A percentile compares a stretch with the other conserved stretches of the same genome.
These are phyloP conservation scores for Dynastes maya DNA, from an alignment of 2,888 invertebrate species.

Conservation along the genomic window DNA sequence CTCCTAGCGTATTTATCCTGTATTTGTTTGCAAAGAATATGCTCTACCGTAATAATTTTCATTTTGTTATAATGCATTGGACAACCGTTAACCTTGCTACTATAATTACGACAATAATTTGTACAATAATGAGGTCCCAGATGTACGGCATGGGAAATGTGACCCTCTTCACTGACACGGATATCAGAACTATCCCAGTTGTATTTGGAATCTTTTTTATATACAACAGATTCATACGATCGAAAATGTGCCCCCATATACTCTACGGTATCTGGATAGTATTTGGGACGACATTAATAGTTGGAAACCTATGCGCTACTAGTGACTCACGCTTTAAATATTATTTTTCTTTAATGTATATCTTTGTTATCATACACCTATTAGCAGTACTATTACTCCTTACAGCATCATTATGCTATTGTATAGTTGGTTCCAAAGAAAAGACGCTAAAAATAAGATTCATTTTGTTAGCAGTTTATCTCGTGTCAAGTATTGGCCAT, in stretches of 20 bases:
- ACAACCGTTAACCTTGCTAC: not conserved
- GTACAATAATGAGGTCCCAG: not conserved
- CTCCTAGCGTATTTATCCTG: not conserved
- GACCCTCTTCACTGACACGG: not conserved
- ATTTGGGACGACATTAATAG: not conserved
- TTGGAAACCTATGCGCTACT: not conserved
- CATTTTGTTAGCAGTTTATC: not conserved
- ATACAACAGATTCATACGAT: not conserved
- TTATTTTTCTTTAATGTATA: not conserved
- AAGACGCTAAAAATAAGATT: not conserved
- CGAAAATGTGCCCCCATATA: not conserved
- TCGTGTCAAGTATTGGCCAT: not conserved
- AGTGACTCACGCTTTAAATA: not conserved
- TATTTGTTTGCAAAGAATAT: conserved; percentile 2
- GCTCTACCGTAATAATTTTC: conserved; percentile 13
- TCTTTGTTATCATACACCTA: not conserved
- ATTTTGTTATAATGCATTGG: conserved; percentile 21
- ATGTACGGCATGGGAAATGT: not conserved
- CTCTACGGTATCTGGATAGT: not conserved
- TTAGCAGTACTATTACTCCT: not conserved
- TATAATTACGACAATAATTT: not conserved
- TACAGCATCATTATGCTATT: not conserved
- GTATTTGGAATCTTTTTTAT: conserved; percentile 4
- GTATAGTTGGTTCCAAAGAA: not conserved
- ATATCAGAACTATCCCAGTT: not conserved